Base-by-base conservation (phyloP, 2,113 vertebrate species). In the Macquaria ambigua region DNA sequence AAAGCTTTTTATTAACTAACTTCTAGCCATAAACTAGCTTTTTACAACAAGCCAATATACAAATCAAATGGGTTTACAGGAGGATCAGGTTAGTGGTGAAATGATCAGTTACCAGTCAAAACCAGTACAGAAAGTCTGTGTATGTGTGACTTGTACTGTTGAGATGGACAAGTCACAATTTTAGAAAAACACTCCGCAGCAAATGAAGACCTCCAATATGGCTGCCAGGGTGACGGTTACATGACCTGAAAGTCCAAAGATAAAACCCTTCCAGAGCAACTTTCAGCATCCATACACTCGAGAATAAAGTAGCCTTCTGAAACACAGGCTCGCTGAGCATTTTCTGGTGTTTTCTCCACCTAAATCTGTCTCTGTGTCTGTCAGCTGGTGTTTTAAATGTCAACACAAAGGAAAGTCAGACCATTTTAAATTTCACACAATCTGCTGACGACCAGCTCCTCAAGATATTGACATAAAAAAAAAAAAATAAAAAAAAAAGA, bases 391-490 rank as follows among this genome's bases (percentile, higher is more conserved):
- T 82, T 77, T 89, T 67, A 74, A 39, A 73, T 9, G 67, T 63
- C 48, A 73, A 85, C 89, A 77, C 56, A 53, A 76, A 84, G 43
- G 46, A 72, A 39, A 66, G 41, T 52, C 41, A 3, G 1, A 31
- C 20, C 41, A 18, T 68, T 89, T 89, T 16, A 8, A 83, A 81
- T 82, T 76, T 31, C 61, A 74, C 85, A 67, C 68, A 43, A 82
- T 83, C 82, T 82, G 92, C 75, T 82, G 90, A 81, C 67, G 71
- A 80, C 68, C 77, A 50, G 71, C 25, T 87, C 31, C 63, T 63
- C 50, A 11, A 79, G 85, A 79, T 81, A 73, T 56, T 64, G 83
- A 83, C 87, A 85, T 18, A 37, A 41, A 88, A 78, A 71, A n/a
- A 28, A 31, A 3, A 41, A 31, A 88, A 78, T 66, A n/a, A 87